phyloP scores from a whole-genome alignment of 2,113 vertebrate species.

The Anolis sagrei region DNA sequence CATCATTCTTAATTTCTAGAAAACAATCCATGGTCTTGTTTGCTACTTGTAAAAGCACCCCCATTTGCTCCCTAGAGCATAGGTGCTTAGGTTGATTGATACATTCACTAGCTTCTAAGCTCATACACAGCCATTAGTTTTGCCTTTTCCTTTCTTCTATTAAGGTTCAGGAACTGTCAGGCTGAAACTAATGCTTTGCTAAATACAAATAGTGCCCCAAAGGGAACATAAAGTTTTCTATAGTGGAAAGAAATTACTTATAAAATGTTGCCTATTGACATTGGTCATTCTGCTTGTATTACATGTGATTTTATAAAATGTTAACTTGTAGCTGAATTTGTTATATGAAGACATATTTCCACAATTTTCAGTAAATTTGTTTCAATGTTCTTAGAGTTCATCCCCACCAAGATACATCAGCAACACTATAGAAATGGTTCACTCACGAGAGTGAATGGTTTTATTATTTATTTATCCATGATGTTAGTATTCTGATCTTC shows the following conservation, averaged over 20 bases:
- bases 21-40: constrained; percentile 61
- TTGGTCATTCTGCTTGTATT: constrained; percentile 56
- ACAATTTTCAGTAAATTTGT: constrained; percentile 29
- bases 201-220: constrained; percentile 73
- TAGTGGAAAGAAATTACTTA: constrained; percentile 64
- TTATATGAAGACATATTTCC: background rate
- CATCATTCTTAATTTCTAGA: constrained; percentile 57
- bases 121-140: constrained; percentile 78
- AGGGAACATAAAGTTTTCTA: constrained; percentile 59
- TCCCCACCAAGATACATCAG: constrained; percentile 9
- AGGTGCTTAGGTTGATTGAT: constrained; percentile 75
- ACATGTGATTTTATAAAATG: constrained; percentile 42
- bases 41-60: constrained; percentile 61
- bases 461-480: background rate
- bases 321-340: constrained; percentile 42
- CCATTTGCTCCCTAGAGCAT: constrained; percentile 68
- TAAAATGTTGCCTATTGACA: constrained; percentile 65
- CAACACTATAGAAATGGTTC: constrained; percentile 16
- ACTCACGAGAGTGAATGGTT: background rate
- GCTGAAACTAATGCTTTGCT: constrained; percentile 70
- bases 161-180: constrained; percentile 80
- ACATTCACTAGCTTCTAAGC: constrained; percentile 76
- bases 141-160: constrained; percentile 66
- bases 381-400: background rate
- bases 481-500: background rate